Conservation (phyloP, 2,888 invertebrate genomes). For the Ophion obscuratus region DNA sequence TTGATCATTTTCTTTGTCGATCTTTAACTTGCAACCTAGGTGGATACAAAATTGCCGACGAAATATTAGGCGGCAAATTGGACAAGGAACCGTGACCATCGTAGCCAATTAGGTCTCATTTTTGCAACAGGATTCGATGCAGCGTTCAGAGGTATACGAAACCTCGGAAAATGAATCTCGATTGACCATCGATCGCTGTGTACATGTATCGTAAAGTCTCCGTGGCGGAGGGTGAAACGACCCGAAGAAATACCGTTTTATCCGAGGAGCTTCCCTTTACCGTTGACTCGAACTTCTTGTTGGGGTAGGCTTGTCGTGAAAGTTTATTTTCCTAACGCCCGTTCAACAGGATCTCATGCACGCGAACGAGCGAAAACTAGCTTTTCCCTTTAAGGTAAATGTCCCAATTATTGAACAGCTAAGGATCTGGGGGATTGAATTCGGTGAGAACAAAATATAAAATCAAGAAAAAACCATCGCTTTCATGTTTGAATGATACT, state of each 20-base stretch:
- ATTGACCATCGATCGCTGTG: background rate
- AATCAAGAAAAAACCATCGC: too few relatives aligned
- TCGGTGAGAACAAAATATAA: too few relatives aligned
- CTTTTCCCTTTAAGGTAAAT: background rate
- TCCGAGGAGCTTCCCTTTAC: background rate
- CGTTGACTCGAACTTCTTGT: background rate
- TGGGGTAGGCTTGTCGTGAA: constrained; percentile 20
- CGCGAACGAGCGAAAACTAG: background rate
- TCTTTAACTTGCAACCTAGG: too few relatives aligned
- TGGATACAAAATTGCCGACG: too few relatives aligned
- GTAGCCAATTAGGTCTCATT: constrained; percentile 71
- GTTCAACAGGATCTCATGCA: constrained; percentile 44
- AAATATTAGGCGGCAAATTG: background rate
- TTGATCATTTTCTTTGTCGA: too few relatives aligned
- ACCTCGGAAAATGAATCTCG: constrained; percentile 28
- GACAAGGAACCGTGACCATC: constrained; percentile 37
- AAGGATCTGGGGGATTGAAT: too few relatives aligned
- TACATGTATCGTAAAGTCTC: background rate
- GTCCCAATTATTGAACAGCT: too few relatives aligned
- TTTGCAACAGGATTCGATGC: constrained; percentile 71
- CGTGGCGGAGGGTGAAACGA: background rate
- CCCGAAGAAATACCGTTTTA: background rate
- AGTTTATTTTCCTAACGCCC: constrained; percentile 40
- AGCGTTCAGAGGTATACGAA: constrained; percentile 67
- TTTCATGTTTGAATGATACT: too few relatives aligned